A percentile compares a stretch with the other conserved stretches of the same genome.
Conservation (phyloP, 2,797 vertebrate genomes). For the Etheostoma nigrum region DNA sequence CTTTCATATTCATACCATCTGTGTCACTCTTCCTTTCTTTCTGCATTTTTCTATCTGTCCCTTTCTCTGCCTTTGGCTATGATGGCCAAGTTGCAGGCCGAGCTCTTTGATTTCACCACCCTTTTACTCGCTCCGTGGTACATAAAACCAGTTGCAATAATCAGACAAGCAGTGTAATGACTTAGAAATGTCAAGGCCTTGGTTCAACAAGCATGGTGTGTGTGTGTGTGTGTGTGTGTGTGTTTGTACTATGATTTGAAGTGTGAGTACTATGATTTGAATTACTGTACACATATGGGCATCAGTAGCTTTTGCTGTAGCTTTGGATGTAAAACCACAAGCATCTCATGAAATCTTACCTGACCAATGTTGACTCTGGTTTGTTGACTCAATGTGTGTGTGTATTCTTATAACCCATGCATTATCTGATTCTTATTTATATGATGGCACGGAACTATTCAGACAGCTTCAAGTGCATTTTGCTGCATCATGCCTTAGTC, state of each 20-base stretch:
- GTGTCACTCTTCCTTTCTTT: not conserved
- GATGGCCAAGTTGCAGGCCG: constrained; percentile 18
- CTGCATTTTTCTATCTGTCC: not conserved
- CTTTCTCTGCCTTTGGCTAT: constrained; percentile 20
- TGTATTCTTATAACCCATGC: not conserved
- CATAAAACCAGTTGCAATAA: constrained; percentile 49
- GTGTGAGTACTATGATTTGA: not conserved
- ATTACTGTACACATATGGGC: not conserved
- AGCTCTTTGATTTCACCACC: constrained; percentile 54
- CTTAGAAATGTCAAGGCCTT: constrained; percentile 31
- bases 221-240: not conserved
- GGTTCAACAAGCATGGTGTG: constrained; percentile 30
- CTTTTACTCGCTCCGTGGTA: constrained; percentile 27
- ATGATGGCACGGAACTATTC: not conserved
- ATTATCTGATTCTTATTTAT: constrained; percentile 1
- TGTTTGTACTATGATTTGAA: not conserved
- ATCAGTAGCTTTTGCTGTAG: not conserved
- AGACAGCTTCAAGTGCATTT: constrained; percentile 7
- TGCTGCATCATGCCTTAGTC: not conserved
- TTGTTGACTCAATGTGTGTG: not conserved
- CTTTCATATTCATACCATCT: constrained; percentile 34
- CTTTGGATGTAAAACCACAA: constrained; percentile 5
- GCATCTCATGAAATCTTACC: not conserved
- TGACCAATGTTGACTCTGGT: not conserved
- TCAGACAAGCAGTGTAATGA: constrained; percentile 49